Evolutionary conservation across 2,113 vertebrate genomes (phyloP).

Genomic region (Melanotaenia duboulayi): DNA sequence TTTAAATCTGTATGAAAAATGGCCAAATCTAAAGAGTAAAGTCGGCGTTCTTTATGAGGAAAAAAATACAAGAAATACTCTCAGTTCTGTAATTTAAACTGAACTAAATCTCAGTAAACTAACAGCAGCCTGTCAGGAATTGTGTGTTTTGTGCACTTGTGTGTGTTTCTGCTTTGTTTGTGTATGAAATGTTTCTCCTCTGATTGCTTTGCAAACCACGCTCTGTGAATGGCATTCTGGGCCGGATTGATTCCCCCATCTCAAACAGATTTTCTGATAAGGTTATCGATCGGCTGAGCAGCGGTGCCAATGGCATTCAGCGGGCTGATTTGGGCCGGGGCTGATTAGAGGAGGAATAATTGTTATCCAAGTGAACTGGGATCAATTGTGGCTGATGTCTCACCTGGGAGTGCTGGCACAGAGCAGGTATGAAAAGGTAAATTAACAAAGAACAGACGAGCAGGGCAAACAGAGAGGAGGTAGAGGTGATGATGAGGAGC

Average conservation of each 20-base stretch:
- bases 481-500: background rate
- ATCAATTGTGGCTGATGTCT: constrained; percentile 94
- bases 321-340: constrained; percentile 91
- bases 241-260: constrained; percentile 88
- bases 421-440: constrained; percentile 57
- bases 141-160: constrained; percentile 1
- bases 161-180: constrained; percentile 8
- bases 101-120: background rate
- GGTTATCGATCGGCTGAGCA: constrained; percentile 90
- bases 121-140: background rate
- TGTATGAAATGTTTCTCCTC: constrained; percentile 61
- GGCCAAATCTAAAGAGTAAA: too few species aligned
- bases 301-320: constrained; percentile 90
- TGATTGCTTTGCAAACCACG: constrained; percentile 86
- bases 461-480: constrained; percentile 64
- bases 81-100: too few species aligned
- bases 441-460: constrained; percentile 61
- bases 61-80: too few species aligned
- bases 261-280: constrained; percentile 90
- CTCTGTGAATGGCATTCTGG: constrained; percentile 86
- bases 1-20: too few species aligned
- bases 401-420: constrained; percentile 85
- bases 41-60: background rate
- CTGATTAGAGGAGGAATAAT: constrained; percentile 98
- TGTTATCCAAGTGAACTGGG: constrained; percentile 93